These are phyloP conservation scores for Ammodytes dubius DNA, from an alignment of 2,113 vertebrate species.

Conservation along the genomic window DNA sequence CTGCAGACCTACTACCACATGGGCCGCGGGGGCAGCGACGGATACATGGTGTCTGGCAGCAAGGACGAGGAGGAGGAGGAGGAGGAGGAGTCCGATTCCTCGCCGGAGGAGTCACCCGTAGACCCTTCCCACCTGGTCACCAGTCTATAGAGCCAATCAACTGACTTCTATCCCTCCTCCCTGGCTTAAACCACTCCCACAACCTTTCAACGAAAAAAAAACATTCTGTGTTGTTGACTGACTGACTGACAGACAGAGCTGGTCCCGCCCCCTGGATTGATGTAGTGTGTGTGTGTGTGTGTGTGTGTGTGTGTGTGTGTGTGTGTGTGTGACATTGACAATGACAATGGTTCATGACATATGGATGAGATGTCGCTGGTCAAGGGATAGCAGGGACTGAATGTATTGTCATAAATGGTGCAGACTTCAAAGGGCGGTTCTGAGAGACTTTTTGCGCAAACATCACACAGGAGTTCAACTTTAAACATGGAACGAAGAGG, in stretches of 20 bases:
- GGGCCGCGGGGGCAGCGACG: slow-evolving; percentile 96
- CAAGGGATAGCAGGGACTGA: slow-evolving; percentile 56
- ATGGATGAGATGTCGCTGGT: slow-evolving; percentile 36
- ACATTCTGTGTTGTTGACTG: slow-evolving; percentile 73
- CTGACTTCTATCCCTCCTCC: slow-evolving; percentile 71
- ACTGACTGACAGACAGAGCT: slow-evolving; percentile 70
- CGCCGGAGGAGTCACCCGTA: slow-evolving; percentile 89
- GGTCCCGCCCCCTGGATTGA: slow-evolving; percentile 55
- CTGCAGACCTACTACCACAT: slow-evolving; percentile 98
- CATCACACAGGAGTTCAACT: slow-evolving; percentile 51
- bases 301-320: not conserved
- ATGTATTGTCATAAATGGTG: slow-evolving; percentile 70
- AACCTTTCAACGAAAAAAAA: slow-evolving; percentile 66
- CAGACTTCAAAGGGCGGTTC: slow-evolving; percentile 39
- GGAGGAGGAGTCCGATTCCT: slow-evolving; percentile 87
- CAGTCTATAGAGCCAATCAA: slow-evolving; percentile 91
- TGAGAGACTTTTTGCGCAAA: slow-evolving; percentile 50
- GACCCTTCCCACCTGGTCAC: slow-evolving; percentile 97
- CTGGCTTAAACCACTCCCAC: slow-evolving; percentile 37
- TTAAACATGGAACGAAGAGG: slow-evolving; percentile 37
- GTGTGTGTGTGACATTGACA: slow-evolving; percentile 44
- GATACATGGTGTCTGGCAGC: slow-evolving; percentile 93
- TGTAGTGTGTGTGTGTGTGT: slow-evolving; percentile 40
- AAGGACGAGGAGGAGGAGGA: slow-evolving; percentile 75
- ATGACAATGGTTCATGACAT: slow-evolving; percentile 51